Percentiles rank a stretch among this genome's conserved stretches.
phyloP scores from a whole-genome alignment of 2,113 vertebrate species.

The Daphoenositta chrysoptera region DNA sequence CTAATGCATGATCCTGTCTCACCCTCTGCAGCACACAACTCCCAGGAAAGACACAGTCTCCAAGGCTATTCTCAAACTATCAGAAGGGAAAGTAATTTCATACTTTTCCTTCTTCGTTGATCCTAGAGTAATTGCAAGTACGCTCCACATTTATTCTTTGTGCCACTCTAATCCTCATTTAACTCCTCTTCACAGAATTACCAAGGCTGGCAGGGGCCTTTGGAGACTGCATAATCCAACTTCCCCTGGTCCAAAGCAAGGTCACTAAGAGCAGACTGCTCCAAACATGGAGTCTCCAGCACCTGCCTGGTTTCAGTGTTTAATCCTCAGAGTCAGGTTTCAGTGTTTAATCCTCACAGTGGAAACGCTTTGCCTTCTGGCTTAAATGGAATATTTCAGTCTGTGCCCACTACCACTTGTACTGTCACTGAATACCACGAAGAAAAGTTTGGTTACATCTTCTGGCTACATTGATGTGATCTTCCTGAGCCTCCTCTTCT shows the following conservation, averaged over 20 bases:
- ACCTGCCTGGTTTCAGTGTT: background rate
- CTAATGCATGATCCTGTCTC: background rate
- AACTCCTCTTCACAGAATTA: background rate
- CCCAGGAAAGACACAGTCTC: background rate
- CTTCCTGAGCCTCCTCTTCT: background rate
- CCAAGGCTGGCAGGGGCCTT: background rate
- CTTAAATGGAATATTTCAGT: background rate
- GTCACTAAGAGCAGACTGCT: background rate
- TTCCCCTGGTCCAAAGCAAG: background rate
- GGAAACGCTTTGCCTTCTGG: background rate
- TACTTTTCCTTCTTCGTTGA: background rate
- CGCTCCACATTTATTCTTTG: background rate
- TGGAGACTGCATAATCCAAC: background rate
- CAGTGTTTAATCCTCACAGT: background rate
- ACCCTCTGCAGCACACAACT: background rate
- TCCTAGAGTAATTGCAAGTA: background rate
- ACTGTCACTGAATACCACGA: background rate
- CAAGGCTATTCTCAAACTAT: background rate
- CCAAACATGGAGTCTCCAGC: background rate
- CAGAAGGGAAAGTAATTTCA: background rate
- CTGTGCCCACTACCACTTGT: background rate
- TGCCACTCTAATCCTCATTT: background rate
- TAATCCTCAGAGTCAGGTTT: background rate
- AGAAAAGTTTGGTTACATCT: background rate
- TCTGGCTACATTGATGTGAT: background rate